Base-by-base conservation (phyloP, 2,888 invertebrate species). In the Scaptomyza cyrtandrae region DNA sequence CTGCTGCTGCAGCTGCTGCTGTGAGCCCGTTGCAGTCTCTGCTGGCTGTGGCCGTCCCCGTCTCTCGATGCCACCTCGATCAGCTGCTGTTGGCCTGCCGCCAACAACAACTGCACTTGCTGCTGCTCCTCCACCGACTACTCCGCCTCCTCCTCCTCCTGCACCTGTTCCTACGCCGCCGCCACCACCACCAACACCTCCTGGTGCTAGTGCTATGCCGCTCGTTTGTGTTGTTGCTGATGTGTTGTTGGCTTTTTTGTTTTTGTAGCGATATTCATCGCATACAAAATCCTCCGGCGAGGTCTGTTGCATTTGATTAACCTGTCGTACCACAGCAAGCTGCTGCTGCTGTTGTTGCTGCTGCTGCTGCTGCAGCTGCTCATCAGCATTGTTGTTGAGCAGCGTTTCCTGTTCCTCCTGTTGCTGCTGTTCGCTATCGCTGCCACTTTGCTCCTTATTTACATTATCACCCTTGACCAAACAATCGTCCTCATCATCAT, bases 241-340 rank as follows among this genome's bases (percentile, higher is more conserved):
- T 88, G 79, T 61, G 62, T 80, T 86, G 78, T 81, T 89, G 80
- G 76, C 89, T 80, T 80, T 83, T 74, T 83, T 83, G 61, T 77
- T 83, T 78, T 83, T 83, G 67, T 86, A 86, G 61, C 89, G 82
- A 77, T 89, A 91, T 76, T 92, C 92, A 58, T 92, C 91, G 66
- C 90, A 90, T 59, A 92, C 91, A 43, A 85, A 88, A 68, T 92
- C 92, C 77, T 92, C 92, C n/a, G 92, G 91, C 58, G 92, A 91
- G 76, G 92, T 92, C 80, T 92, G 92, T 75, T 92, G 92, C 79
- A 91, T 91, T 80, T 92, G 92, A 86, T 92, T 90, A 50, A 91
- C 91, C 75, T 90, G 90, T 58, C 91, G 83, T 63, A 82, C 83
- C 67, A 75, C 69, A 54, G 70, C 75, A 29, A 78, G 67, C 76